phyloP scores from a whole-genome alignment of 2,113 vertebrate species.

The Thryonomys swinderianus region DNA sequence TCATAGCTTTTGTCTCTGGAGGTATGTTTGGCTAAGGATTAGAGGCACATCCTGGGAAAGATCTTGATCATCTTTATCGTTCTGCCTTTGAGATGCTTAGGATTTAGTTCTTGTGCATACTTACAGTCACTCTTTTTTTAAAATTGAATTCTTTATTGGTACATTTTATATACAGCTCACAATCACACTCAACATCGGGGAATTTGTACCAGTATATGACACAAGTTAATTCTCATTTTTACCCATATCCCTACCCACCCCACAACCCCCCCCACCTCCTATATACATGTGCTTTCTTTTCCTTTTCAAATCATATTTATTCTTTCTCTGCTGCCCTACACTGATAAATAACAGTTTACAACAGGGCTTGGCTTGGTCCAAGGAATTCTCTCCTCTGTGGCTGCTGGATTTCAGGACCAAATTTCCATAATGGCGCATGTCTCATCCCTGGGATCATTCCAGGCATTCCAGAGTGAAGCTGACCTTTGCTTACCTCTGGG shows the following conservation, averaged over 20 bases:
- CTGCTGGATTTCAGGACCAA: neutral
- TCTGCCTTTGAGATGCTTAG: neutral
- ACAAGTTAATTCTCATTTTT: no score
- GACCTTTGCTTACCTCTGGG: neutral
- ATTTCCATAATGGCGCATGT: neutral
- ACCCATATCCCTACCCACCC: no score
- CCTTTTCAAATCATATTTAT: no score
- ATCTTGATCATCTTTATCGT: neutral
- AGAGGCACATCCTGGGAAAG: neutral
- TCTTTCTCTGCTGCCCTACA: neutral
- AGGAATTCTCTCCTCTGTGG: neutral
- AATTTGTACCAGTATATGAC: no score
- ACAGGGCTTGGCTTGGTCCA: neutral
- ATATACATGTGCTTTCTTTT: no score
- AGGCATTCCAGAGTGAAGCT: neutral
- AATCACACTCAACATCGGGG: no score
- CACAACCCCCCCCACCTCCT: no score
- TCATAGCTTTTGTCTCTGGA: neutral
- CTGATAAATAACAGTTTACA: neutral
- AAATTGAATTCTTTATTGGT: no score
- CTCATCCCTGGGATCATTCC: no score
- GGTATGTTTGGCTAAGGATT: neutral
- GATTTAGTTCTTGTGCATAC: neutral
- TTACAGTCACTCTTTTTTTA: neutral
- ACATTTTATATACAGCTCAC: no score